Evolutionary conservation across 2,888 invertebrate genomes (phyloP).

Genomic region (Seladonia tumulorum): DNA sequence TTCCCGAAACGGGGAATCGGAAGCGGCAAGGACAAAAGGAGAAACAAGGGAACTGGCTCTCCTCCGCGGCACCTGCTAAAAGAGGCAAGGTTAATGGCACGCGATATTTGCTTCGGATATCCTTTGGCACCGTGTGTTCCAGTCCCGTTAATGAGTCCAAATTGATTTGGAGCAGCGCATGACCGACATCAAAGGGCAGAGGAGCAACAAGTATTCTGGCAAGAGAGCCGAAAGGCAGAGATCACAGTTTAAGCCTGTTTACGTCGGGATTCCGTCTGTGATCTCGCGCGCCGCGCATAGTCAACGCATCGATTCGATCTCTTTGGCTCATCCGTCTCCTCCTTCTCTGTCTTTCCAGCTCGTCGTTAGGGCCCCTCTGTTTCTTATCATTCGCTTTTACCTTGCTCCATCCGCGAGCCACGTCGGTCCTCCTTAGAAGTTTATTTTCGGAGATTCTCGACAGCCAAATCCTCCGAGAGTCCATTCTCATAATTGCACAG

Average conservation of each 20-base stretch:
- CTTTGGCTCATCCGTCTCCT: conserved; percentile 20
- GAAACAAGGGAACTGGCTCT: not conserved
- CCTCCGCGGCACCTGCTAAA: conserved; percentile 59
- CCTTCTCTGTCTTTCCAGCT: conserved; percentile 14
- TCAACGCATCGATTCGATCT: conserved; percentile 61
- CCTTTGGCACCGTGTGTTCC: conserved; percentile 65
- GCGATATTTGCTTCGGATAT: conserved; percentile 65
- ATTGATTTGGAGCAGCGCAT: conserved; percentile 71
- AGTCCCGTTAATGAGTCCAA: conserved; percentile 68
- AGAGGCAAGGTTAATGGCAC: conserved; percentile 63
- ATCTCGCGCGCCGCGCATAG: conserved; percentile 73
- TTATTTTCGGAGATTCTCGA: conserved; percentile 15
- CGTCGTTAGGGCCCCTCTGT: conserved; percentile 21
- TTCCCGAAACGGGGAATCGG: conserved; percentile 33
- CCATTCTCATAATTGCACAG: no score
- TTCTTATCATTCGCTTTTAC: conserved; percentile 39
- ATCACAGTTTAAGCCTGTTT: conserved; percentile 75
- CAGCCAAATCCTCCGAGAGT: not conserved
- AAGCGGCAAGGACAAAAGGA: not conserved
- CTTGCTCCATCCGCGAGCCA: not conserved
- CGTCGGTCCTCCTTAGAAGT: not conserved
- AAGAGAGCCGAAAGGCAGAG: conserved; percentile 67
- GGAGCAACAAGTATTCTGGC: conserved; percentile 69
- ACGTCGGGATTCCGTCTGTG: conserved; percentile 73
- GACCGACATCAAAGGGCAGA: conserved; percentile 67